A percentile compares a stretch with the other conserved stretches of the same genome.
phyloP scores from a whole-genome alignment of 2,888 invertebrate species.

The Stegophylla sp. region DNA sequence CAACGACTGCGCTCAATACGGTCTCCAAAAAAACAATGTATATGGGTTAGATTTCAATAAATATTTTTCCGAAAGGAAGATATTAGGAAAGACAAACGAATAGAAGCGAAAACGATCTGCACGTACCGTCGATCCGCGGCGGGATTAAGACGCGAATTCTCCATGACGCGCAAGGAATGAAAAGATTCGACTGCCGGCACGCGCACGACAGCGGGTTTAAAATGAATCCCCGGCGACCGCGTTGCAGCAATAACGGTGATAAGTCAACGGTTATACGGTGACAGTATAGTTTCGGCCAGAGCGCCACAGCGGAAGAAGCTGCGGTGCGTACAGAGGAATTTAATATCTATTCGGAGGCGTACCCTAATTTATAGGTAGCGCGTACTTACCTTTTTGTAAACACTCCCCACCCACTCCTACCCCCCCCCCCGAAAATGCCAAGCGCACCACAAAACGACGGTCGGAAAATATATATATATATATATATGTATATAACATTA shows the following conservation, averaged over 20 bases:
- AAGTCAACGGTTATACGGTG: background rate
- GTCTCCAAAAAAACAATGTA: no score
- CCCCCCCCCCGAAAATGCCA: background rate
- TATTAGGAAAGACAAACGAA: no score
- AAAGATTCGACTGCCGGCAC: background rate
- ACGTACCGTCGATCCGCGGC: no score
- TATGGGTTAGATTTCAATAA: no score
- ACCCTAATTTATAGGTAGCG: constrained; percentile 36
- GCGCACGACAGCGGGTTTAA: background rate
- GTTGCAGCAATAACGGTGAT: background rate
- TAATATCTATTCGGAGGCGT: constrained; percentile 14
- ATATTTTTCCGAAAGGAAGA: no score
- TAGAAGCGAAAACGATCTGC: no score
- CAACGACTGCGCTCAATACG: background rate
- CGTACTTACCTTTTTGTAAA: no score
- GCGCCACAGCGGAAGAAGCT: background rate
- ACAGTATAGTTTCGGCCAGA: background rate
- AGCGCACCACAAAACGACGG: background rate
- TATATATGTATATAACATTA: no score
- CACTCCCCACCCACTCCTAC: background rate
- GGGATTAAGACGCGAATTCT: background rate
- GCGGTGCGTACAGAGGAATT: background rate
- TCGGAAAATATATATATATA: background rate
- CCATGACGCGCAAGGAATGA: background rate
- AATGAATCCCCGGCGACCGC: background rate